These are phyloP conservation scores for Heterotilapia buettikoferi DNA, from an alignment of 2,113 vertebrate species.

Conservation along the genomic window DNA sequence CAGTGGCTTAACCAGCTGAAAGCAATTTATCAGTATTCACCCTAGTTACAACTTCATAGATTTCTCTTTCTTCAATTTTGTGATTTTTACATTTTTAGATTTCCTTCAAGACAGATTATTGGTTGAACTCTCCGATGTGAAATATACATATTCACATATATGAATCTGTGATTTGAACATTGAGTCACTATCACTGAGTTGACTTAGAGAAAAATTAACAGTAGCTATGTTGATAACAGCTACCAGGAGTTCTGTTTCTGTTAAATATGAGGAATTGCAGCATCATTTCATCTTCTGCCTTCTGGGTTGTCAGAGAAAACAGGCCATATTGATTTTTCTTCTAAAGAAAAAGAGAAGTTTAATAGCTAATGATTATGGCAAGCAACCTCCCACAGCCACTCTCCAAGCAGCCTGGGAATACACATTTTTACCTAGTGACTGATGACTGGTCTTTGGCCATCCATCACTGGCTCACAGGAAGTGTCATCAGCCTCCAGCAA, in stretches of 20 bases:
- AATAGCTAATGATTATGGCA: not conserved
- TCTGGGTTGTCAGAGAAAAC: not conserved
- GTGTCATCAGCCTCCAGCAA: not conserved
- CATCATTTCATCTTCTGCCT: not conserved
- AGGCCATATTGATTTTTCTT: not conserved
- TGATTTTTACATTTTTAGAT: not conserved
- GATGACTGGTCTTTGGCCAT: not conserved
- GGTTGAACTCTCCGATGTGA: not conserved
- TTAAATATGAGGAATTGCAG: not conserved
- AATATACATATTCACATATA: not conserved
- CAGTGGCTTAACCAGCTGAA: not conserved
- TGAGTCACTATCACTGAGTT: not conserved
- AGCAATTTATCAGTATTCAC: not conserved
- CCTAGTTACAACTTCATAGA: not conserved
- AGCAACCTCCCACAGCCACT: not conserved
- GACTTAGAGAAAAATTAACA: not conserved
- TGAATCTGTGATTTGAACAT: not conserved
- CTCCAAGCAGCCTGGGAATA: accelerated
- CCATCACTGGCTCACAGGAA: not conserved
- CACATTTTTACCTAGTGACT: not conserved
- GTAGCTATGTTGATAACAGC: not conserved
- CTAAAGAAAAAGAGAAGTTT: not conserved
- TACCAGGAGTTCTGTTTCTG: not conserved
- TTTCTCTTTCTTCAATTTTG: not conserved
- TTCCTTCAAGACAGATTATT: not conserved